Conservation (phyloP, 35 echinoderm and acorn worm species). For the Amphiura filiformis region DNA sequence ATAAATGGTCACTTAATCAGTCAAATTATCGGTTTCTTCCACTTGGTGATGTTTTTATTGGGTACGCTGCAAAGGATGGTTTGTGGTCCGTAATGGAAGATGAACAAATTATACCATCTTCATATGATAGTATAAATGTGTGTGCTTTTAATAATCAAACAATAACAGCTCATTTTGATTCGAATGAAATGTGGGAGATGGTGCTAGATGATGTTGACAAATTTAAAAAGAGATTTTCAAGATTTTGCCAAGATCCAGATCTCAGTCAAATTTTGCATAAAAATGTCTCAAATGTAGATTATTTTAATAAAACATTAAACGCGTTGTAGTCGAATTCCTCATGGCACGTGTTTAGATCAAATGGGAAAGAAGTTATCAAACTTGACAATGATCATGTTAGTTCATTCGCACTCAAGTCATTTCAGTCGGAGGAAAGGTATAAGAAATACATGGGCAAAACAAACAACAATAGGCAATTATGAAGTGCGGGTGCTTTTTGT, state of each 20-base stretch:
- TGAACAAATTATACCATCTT: background rate
- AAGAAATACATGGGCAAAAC: constrained; percentile 11
- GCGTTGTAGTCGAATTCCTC: background rate
- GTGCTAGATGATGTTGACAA: background rate
- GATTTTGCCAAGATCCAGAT: background rate
- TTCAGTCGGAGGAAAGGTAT: constrained; percentile 5
- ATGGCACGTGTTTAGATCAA: background rate
- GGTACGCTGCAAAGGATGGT: background rate
- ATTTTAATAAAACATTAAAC: background rate
- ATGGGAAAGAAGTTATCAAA: background rate
- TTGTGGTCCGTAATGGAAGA: background rate
- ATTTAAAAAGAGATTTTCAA: background rate
- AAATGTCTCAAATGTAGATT: background rate
- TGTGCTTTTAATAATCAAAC: background rate
- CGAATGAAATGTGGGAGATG: background rate
- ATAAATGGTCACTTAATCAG: background rate
- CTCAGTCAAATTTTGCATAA: background rate
- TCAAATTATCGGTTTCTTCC: background rate
- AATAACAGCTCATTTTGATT: background rate
- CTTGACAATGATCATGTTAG: constrained; percentile 1
- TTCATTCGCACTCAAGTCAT: background rate
- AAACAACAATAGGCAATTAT: background rate
- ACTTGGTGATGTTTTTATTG: constrained; percentile 11
- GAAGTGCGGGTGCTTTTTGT: constrained; percentile 12
- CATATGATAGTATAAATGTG: background rate